Conservation (phyloP, 1,140 invertebrate genomes). For the Drosophila sturtevanti region DNA sequence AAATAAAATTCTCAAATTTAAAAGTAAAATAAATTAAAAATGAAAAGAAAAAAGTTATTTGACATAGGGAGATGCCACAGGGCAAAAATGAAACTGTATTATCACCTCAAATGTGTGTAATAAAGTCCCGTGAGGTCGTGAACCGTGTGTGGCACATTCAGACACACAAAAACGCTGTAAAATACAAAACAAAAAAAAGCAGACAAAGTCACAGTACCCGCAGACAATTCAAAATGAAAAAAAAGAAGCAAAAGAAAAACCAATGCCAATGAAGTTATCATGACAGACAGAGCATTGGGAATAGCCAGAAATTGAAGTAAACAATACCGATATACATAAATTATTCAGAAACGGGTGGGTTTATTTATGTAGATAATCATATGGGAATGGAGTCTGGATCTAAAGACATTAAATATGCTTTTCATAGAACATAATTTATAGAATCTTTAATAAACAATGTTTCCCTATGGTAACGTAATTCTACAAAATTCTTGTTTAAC, state of each 20-base stretch:
- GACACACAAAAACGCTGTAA: conserved; percentile 31
- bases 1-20: conserved; percentile 59
- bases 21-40: conserved; percentile 23
- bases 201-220: conserved; percentile 5
- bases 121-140: conserved; percentile 59
- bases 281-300: conserved; percentile 60
- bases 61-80: conserved; percentile 25
- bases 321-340: conserved; percentile 61
- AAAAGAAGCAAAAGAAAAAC: conserved; percentile 35
- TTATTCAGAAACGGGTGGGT: conserved; percentile 53
- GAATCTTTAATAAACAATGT: neutral
- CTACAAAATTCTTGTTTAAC: too few relatives aligned
- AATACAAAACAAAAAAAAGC: conserved; percentile 24
- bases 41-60: conserved; percentile 38
- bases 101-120: conserved; percentile 80
- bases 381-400: neutral
- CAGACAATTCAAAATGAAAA: neutral
- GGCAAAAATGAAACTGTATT: conserved; percentile 63
- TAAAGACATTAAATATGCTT: neutral
- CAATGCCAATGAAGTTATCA: conserved; percentile 72
- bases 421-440: neutral
- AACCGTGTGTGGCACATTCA: neutral
- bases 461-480: too few relatives aligned
- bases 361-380: conserved; percentile 2
- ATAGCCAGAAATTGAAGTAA: conserved; percentile 27